phyloP scores from a whole-genome alignment of 2,113 vertebrate species.

The Serinus canaria region DNA sequence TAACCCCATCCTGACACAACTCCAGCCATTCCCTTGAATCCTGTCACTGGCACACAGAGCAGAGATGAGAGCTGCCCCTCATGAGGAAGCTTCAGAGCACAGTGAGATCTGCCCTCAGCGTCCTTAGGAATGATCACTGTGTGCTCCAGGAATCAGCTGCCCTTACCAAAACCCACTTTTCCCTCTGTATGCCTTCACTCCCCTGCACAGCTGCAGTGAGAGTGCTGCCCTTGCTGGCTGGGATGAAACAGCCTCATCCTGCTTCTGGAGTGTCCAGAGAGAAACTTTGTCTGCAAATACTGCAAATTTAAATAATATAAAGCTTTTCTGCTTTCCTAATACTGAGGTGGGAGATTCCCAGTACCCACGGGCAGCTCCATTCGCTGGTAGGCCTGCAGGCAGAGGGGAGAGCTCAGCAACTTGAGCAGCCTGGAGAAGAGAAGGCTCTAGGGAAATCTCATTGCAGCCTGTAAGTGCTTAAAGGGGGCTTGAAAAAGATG shows the following conservation, averaged over 20 bases:
- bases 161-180: accelerated
- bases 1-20: not conserved
- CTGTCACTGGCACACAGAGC: not conserved
- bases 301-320: conserved; percentile 47
- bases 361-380: not conserved
- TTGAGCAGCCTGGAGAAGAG: not conserved
- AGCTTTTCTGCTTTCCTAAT: conserved; percentile 70
- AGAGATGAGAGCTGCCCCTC: not conserved
- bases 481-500: not conserved
- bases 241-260: conserved; percentile 73
- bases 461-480: not conserved
- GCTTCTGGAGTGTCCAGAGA: not conserved
- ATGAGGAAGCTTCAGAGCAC: not conserved
- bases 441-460: not conserved
- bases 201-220: accelerated
- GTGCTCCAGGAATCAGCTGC: not conserved
- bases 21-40: not conserved
- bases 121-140: not conserved
- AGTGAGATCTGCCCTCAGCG: not conserved
- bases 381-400: not conserved
- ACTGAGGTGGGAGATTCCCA: conserved; percentile 62
- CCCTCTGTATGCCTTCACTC: not conserved
- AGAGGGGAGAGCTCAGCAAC: not conserved
- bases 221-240: not conserved
- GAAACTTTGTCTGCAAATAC: conserved; percentile 79